A percentile compares a stretch with the other conserved stretches of the same genome.
Conservation (phyloP, 2,888 invertebrate species). For the Ferrisia virgata region DNA sequence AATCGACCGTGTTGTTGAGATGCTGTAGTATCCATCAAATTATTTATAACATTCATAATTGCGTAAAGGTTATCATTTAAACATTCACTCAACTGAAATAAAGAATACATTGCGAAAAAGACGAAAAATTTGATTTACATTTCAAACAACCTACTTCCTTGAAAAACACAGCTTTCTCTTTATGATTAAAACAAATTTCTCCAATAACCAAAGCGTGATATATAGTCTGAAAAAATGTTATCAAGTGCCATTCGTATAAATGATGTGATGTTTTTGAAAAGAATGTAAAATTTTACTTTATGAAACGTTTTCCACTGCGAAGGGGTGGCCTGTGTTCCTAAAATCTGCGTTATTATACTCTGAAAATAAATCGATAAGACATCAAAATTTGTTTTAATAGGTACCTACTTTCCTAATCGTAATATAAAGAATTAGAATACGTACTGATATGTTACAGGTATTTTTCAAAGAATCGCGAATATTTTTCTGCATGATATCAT, state of each 20-base stretch:
- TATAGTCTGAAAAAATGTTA: conserved; percentile 59
- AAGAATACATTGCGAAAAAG: background rate
- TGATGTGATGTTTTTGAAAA: background rate
- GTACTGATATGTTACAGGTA: conserved; percentile 39
- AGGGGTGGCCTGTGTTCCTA: conserved; percentile 62
- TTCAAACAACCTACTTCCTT: conserved; percentile 54
- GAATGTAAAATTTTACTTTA: conserved; percentile 57
- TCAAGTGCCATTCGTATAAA: background rate
- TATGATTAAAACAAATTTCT: conserved; percentile 61
- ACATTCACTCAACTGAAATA: conserved; percentile 52
- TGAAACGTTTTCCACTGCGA: conserved; percentile 70
- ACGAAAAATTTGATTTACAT: no score
- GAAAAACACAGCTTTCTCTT: conserved; percentile 58
- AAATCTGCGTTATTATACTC: conserved; percentile 65
- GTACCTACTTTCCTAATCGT: background rate
- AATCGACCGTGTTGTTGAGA: conserved; percentile 65
- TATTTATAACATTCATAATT: conserved; percentile 68
- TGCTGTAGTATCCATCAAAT: conserved; percentile 69
- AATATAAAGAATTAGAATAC: background rate
- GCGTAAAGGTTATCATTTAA: conserved; percentile 57
- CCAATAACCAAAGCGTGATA: conserved; percentile 67
- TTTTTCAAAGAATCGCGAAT: conserved; percentile 43
- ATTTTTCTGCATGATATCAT: conserved; percentile 38
- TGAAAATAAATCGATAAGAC: conserved; percentile 51
- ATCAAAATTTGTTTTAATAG: background rate